These are phyloP conservation scores for Brachionus manjavacas DNA, from an alignment of 1,140 invertebrate genomes.

Conservation along the genomic window DNA sequence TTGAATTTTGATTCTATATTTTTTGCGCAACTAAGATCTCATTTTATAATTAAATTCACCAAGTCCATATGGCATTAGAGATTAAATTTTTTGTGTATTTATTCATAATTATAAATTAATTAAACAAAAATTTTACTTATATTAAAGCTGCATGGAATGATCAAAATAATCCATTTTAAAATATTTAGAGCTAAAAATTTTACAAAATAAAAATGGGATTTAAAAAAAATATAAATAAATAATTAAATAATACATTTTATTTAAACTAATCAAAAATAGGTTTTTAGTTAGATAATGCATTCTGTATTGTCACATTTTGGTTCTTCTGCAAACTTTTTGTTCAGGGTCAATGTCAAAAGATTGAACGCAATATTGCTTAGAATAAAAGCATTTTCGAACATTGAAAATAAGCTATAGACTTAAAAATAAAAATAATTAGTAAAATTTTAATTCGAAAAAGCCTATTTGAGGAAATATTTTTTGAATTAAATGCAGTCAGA, in stretches of 20 bases:
- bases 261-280: neutral
- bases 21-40: no score
- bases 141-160: no score
- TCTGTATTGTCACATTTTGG: neutral
- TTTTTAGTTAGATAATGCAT: neutral
- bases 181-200: no score
- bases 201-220: no score
- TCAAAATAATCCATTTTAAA: no score
- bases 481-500: neutral
- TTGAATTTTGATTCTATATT: neutral
- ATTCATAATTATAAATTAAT: no score
- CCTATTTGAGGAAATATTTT: neutral
- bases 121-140: no score
- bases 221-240: neutral
- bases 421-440: neutral
- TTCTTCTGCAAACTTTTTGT: neutral
- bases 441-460: neutral
- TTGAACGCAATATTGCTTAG: neutral
- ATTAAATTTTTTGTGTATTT: neutral
- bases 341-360: neutral
- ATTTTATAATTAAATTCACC: no score
- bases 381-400: conserved; percentile 23
- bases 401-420: conserved; percentile 26
- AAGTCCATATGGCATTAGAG: neutral
- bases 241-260: neutral